These are phyloP conservation scores for Scopus umbretta DNA, from an alignment of 2,113 vertebrate species.

Conservation along the genomic window DNA sequence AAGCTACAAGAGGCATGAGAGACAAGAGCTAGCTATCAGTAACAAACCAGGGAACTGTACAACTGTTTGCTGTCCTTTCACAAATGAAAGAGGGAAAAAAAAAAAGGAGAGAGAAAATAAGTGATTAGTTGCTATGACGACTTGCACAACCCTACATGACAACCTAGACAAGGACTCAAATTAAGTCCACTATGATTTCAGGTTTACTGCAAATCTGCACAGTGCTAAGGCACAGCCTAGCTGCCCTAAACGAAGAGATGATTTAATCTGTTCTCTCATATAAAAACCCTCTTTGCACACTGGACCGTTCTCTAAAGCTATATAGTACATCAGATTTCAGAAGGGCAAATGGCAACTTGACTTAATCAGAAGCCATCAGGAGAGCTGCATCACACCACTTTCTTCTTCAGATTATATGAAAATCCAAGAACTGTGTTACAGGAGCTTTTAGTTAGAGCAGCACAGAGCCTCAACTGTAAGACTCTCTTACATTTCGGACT, in stretches of 20 bases:
- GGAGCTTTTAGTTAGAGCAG: constrained; percentile 39
- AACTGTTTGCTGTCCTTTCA: not conserved
- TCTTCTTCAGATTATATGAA: constrained; percentile 21
- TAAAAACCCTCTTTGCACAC: not conserved
- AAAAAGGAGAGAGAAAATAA: accelerated
- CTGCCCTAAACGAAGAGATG: not conserved
- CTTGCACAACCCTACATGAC: not conserved
- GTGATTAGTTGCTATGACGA: not conserved
- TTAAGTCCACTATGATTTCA: not conserved
- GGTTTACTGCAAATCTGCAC: not conserved
- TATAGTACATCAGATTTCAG: not conserved
- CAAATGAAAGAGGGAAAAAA: not conserved
- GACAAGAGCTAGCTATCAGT: not conserved
- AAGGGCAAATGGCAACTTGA: not conserved
- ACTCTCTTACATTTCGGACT: constrained; percentile 73
- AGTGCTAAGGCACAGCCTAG: not conserved
- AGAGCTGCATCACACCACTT: not conserved
- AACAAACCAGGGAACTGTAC: not conserved
- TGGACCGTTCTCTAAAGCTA: not conserved
- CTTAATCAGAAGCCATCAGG: constrained; percentile 11
- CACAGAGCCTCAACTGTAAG: constrained; percentile 46
- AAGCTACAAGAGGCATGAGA: not conserved
- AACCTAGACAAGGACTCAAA: not conserved
- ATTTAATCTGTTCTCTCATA: not conserved
- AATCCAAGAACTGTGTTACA: constrained; percentile 25